Evolutionary conservation across 2,888 invertebrate genomes (phyloP).

Genomic region (Eristalis pertinax): DNA sequence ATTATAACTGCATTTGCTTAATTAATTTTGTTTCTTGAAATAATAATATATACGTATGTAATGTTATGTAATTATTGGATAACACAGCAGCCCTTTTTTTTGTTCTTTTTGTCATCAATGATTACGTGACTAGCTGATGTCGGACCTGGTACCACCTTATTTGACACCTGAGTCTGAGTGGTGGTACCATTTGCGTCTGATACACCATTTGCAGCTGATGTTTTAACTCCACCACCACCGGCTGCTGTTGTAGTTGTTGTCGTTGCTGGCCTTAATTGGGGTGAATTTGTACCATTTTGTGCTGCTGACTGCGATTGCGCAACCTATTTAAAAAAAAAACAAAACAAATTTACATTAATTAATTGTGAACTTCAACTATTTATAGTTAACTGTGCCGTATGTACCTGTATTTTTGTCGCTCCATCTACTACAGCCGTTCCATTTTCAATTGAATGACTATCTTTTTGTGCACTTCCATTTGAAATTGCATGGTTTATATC

Average conservation of each 20-base stretch:
- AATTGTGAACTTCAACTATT: neutral
- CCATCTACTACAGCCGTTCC: conserved; percentile 80
- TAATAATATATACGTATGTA: conserved; percentile 34
- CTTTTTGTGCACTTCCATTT: conserved; percentile 76
- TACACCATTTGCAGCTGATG: conserved; percentile 78
- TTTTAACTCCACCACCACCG: conserved; percentile 36
- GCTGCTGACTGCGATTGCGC: conserved; percentile 81
- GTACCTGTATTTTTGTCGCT: conserved; percentile 80
- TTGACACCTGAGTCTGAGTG: conserved; percentile 81
- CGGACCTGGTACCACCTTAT: conserved; percentile 87
- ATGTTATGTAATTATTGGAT: conserved; percentile 85
- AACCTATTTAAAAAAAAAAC: conserved; percentile 75
- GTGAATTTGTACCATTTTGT: conserved; percentile 82
- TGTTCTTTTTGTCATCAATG: conserved; percentile 92
- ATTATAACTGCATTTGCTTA: conserved; percentile 56
- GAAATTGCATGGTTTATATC: conserved; percentile 76
- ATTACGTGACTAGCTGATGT: conserved; percentile 94
- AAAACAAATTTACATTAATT: conserved; percentile 15
- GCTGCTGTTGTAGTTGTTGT: conserved; percentile 72
- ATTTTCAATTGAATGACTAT: conserved; percentile 78
- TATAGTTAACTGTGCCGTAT: too few species aligned
- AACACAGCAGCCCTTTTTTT: conserved; percentile 97
- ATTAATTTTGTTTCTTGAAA: conserved; percentile 35
- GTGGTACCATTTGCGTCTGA: conserved; percentile 77
- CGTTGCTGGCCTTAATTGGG: conserved; percentile 76